phyloP scores from a whole-genome alignment of 1,140 invertebrate genomes.

The Homalodisca vitripennis region DNA sequence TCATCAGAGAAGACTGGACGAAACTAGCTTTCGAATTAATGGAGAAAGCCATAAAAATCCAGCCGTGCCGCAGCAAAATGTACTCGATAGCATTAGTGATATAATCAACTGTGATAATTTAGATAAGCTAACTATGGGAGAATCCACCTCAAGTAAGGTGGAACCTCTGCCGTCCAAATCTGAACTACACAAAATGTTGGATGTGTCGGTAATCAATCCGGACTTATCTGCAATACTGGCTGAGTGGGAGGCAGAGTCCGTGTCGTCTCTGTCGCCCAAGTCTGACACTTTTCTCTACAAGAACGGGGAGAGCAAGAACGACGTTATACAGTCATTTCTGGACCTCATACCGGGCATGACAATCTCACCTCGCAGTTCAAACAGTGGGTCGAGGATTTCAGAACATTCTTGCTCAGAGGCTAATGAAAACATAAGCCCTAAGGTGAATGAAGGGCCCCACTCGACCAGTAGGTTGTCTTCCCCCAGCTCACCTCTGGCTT shows the following conservation, averaged over 20 bases:
- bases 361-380: neutral
- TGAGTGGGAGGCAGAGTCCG: conserved; percentile 31
- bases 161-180: neutral
- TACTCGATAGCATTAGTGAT: neutral
- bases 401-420: neutral
- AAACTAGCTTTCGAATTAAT: neutral
- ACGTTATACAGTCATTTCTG: conserved; percentile 18
- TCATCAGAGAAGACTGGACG: neutral
- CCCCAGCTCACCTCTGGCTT: neutral
- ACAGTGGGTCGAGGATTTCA: neutral
- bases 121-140: neutral
- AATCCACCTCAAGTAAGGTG: neutral
- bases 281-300: neutral
- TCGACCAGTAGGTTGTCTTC: neutral
- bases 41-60: neutral
- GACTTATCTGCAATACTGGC: conserved; percentile 13
- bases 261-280: conserved; percentile 27
- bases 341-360: conserved; percentile 18
- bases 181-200: neutral
- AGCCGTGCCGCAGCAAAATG: neutral
- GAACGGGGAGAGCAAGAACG: conserved; percentile 7
- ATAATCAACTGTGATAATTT: neutral
- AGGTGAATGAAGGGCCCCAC: neutral
- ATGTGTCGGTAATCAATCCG: conserved; percentile 12
- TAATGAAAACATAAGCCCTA: neutral